phyloP scores from a whole-genome alignment of 2,888 invertebrate genomes.

The Cryptophagus acutangulus region DNA sequence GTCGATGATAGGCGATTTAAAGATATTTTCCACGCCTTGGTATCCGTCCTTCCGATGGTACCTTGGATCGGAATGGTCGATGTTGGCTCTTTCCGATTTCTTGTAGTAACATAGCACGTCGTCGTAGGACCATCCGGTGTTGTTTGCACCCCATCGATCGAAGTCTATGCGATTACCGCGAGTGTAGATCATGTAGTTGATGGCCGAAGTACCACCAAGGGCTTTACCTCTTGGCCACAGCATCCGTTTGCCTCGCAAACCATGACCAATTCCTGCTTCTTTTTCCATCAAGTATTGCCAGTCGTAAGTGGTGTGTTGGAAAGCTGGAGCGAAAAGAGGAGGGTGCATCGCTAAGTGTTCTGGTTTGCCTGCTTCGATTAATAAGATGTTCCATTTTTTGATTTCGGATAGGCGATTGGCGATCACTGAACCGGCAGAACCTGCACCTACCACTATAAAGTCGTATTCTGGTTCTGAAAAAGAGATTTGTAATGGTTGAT shows the following conservation, averaged over 20 bases:
- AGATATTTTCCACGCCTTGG: constrained; percentile 57
- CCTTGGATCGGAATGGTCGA: constrained; percentile 36
- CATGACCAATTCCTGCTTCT: constrained; percentile 20
- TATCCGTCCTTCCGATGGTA: constrained; percentile 60
- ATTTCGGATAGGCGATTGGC: constrained; percentile 51
- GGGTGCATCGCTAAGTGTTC: constrained; percentile 43
- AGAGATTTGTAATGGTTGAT: no score
- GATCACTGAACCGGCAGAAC: constrained; percentile 51
- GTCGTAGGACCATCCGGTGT: constrained; percentile 63
- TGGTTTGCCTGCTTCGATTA: constrained; percentile 37
- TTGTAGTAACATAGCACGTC: constrained; percentile 51
- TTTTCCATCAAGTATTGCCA: constrained; percentile 47
- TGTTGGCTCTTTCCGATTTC: constrained; percentile 44
- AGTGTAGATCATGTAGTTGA: constrained; percentile 69
- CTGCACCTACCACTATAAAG: constrained; percentile 50
- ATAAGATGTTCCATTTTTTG: constrained; percentile 39
- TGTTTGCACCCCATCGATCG: constrained; percentile 66
- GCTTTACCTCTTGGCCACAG: constrained; percentile 56
- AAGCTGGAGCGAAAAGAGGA: constrained; percentile 41
- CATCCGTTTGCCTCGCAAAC: constrained; percentile 18
- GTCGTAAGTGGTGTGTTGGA: constrained; percentile 45
- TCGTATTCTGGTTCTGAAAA: constrained; percentile 43
- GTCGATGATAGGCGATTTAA: constrained; percentile 45
- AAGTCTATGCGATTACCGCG: constrained; percentile 66
- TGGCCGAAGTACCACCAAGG: constrained; percentile 56